These are phyloP conservation scores for Synergus itoensis DNA, from an alignment of 2,888 invertebrate genomes.

Conservation along the genomic window DNA sequence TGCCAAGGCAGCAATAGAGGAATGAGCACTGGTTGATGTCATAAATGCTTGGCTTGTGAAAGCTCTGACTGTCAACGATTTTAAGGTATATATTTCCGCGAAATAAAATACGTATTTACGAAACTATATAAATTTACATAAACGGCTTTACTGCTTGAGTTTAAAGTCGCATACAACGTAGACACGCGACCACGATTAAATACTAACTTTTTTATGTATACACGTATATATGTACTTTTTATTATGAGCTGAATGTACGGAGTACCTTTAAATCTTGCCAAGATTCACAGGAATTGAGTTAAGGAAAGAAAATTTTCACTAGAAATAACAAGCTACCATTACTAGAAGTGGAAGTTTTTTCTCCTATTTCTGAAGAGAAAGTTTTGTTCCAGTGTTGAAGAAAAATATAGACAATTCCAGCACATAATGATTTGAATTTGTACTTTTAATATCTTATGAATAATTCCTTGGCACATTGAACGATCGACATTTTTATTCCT, in stretches of 20 bases:
- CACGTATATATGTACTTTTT: too few species aligned
- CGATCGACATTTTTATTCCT: too few species aligned
- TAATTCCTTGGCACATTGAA: too few species aligned
- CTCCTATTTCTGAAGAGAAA: not conserved
- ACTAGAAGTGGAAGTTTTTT: not conserved
- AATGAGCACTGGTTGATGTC: not conserved
- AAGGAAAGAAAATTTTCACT: not conserved
- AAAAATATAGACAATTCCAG: not conserved
- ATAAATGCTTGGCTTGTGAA: not conserved
- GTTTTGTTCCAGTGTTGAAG: not conserved
- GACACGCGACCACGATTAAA: slow-evolving; percentile 57
- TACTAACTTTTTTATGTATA: too few species aligned
- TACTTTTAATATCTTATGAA: too few species aligned
- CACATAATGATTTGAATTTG: not conserved
- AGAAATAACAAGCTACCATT: not conserved
- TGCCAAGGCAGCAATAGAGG: not conserved
- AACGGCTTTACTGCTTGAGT: slow-evolving; percentile 65
- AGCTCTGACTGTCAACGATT: slow-evolving; percentile 17
- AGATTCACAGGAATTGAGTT: too few species aligned
- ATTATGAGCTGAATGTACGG: too few species aligned
- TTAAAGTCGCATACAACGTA: slow-evolving; percentile 59
- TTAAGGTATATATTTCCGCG: slow-evolving; percentile 57
- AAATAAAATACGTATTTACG: slow-evolving; percentile 66
- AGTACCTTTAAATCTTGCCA: too few species aligned
- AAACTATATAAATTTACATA: slow-evolving; percentile 68